Conservation (phyloP, 2,113 vertebrate species). For the Hippopotamus amphibius region DNA sequence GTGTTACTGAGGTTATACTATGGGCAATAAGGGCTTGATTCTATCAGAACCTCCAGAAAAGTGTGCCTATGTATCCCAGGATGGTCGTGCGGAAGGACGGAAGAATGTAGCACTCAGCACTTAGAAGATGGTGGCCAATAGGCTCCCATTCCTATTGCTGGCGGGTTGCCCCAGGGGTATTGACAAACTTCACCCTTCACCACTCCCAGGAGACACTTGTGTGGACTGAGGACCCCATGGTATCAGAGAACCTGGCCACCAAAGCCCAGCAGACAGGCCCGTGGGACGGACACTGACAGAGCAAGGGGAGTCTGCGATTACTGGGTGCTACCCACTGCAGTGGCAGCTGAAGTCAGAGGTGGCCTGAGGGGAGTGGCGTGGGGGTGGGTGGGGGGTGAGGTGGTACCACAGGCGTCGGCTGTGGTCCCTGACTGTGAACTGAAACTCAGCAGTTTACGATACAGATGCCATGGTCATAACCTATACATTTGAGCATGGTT, state of each 20-base stretch:
- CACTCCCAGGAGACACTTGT: background rate
- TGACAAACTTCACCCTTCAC: background rate
- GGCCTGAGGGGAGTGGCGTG: background rate
- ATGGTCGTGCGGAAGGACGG: background rate
- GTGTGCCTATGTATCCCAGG: background rate
- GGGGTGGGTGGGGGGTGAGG: no score
- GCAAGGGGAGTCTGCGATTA: background rate
- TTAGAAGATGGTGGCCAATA: no score
- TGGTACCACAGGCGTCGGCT: background rate
- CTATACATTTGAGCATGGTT: background rate
- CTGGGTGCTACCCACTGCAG: background rate
- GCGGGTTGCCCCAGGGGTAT: background rate
- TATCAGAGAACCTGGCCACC: background rate
- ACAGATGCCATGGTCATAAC: background rate
- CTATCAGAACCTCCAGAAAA: background rate
- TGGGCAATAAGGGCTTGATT: background rate
- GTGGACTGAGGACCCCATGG: background rate
- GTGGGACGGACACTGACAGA: background rate
- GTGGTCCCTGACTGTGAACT: background rate
- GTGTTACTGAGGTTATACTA: background rate
- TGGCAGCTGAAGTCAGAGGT: background rate
- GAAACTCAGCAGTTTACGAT: background rate
- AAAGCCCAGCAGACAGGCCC: background rate
- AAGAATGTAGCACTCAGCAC: background rate
- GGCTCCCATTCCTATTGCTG: background rate